A percentile compares a stretch with the other conserved stretches of the same genome.
These are phyloP conservation scores for Hypotaenidia philippensis DNA, from an alignment of 2,797 vertebrate genomes.

Conservation along the genomic window DNA sequence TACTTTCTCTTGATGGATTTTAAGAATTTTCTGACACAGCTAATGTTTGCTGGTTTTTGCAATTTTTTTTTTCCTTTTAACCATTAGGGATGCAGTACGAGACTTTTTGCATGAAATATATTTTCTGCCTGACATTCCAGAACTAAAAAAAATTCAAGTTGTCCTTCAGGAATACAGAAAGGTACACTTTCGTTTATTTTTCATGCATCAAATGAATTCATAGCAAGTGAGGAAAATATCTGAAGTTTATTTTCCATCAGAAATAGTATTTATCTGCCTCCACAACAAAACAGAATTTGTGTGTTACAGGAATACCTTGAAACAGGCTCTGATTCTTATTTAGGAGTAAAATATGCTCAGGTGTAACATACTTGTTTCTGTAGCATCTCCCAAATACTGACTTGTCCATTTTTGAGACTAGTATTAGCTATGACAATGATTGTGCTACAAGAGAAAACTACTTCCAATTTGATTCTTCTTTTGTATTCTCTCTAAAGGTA, in stretches of 20 bases:
- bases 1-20: background rate
- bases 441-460: background rate
- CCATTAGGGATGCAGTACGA: conserved; percentile 89
- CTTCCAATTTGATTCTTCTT: background rate
- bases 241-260: background rate
- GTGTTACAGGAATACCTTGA: background rate
- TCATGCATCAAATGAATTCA: background rate
- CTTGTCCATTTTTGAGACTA: background rate
- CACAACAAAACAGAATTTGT: background rate
- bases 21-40: background rate
- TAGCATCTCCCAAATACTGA: background rate
- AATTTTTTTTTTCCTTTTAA: conserved; percentile 21
- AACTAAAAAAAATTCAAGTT: conserved; percentile 92
- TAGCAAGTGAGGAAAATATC: background rate
- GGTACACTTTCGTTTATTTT: conserved; percentile 79
- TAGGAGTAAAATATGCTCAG: background rate
- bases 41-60: background rate
- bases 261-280: background rate
- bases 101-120: conserved; percentile 99
- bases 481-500: background rate
- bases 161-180: conserved; percentile 95
- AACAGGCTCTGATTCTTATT: background rate
- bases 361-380: background rate
- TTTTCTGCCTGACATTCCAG: conserved; percentile 94
- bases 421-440: background rate